Evolutionary conservation across 2,113 vertebrate species (phyloP), one percentile per base, ranked within the genome.

Genomic region (Tinamus guttatus): DNA sequence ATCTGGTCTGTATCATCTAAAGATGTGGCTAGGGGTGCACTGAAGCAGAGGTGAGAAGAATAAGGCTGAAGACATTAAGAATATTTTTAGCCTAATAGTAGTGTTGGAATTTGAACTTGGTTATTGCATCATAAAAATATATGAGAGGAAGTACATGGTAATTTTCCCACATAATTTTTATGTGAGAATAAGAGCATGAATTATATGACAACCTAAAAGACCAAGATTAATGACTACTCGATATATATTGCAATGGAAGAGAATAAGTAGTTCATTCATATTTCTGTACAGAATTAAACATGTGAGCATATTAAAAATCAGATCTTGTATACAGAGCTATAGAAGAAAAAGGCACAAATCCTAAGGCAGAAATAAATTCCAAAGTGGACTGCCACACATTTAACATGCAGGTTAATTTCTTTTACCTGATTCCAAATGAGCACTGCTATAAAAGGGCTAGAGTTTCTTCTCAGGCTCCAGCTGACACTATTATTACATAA

Each of bases 121-220:
- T 84, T 90, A 60, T 60, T 76, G 5, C 49, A 81, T 45, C 25
- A 91, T 87, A 85, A 83, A 76, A 91, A 87, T 75, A 25, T 68
- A 11, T 24, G 71, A 82, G 65, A 89, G 58, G n/a, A 93, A 5
- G 8, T 36, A 83, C 69, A 77, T 45, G 76, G n/a, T 69, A 87
- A 52, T 86, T 94, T 75, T 87, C 82, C 74, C 41, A 41, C 87
- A 56, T 64, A 89, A 75, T 52, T 77, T 93, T 86, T 76, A 56
- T 79, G 36, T 89, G 32, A 82, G 51, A 92, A 78, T 82, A 84
- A 89, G 14, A 83, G 38, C 9, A 62, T 1, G 24, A 47, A 81
- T 60, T 94, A 30, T 27, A n/a, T 22, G 5, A 81, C 38, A 69
- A n/a, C 13, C 18, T 28, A 47, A 13, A 78, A 87, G 6, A 86